These are phyloP conservation scores for Erythrolamprus reginae DNA, from an alignment of 2,113 vertebrate species.

Conservation along the genomic window DNA sequence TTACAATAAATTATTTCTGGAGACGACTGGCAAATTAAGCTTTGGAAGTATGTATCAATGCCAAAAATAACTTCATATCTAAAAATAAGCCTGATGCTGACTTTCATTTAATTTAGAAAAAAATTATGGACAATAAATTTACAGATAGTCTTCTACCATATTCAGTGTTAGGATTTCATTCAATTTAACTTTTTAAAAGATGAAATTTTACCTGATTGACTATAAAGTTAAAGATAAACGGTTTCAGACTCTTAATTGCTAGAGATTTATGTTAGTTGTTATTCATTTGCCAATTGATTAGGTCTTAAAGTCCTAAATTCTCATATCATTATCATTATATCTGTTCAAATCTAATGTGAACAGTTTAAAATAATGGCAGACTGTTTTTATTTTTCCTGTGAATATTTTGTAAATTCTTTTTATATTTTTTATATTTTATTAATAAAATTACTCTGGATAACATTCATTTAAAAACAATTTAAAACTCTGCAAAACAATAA, in stretches of 20 bases:
- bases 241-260: background rate
- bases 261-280: background rate
- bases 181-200: background rate
- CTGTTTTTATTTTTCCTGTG: background rate
- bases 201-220: background rate
- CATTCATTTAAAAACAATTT: background rate
- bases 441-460: background rate
- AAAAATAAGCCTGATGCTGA: background rate
- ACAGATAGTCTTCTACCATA: background rate
- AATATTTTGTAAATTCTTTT: background rate
- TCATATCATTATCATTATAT: background rate
- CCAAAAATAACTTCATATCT: background rate
- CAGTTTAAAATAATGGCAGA: background rate
- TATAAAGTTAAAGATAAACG: background rate
- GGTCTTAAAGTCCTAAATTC: background rate
- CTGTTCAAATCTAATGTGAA: background rate
- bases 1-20: background rate
- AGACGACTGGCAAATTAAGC: background rate
- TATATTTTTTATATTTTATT: background rate
- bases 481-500: background rate
- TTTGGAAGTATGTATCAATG: background rate
- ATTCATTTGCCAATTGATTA: background rate
- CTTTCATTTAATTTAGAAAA: background rate
- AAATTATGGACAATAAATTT: background rate
- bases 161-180: background rate